Percentiles rank a stretch among this genome's conserved stretches.
Evolutionary conservation across 2,113 vertebrate genomes (phyloP).

Genomic region (Alaudala cheleensis): DNA sequence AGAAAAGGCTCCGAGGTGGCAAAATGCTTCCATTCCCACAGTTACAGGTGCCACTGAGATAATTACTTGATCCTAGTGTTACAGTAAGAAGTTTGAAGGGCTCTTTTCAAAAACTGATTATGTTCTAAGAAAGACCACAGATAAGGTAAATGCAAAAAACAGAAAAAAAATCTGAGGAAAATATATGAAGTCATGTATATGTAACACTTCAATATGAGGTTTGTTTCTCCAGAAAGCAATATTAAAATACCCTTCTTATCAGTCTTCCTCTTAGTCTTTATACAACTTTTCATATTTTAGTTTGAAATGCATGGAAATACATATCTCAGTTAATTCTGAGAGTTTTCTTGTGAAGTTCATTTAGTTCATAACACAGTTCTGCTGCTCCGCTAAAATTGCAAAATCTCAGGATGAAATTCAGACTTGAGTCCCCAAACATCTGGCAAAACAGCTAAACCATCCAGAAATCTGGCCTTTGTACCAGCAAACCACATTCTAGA

Average conservation of each 20-base stretch:
- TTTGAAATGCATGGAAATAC: background rate
- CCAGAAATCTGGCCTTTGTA: background rate
- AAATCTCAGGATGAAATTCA: background rate
- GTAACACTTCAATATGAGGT: background rate
- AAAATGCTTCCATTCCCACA: background rate
- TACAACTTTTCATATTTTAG: background rate
- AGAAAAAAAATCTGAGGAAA: background rate
- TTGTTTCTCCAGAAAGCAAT: background rate
- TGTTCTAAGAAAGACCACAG: background rate
- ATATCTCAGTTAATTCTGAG: background rate
- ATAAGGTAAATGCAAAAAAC: background rate
- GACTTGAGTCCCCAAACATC: background rate
- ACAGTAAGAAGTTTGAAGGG: background rate
- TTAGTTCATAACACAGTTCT: background rate
- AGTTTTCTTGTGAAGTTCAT: background rate
- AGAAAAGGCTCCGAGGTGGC: background rate
- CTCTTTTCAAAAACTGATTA: background rate
- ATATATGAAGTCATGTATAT: background rate
- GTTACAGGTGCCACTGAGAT: accelerated
- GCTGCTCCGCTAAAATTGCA: background rate
- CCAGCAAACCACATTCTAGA: background rate
- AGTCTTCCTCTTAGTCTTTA: background rate
- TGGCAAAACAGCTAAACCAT: background rate
- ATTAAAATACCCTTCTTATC: background rate
- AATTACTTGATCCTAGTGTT: background rate